Base-by-base conservation (phyloP, 2,797 vertebrate genomes). In the Ataeniobius toweri region DNA sequence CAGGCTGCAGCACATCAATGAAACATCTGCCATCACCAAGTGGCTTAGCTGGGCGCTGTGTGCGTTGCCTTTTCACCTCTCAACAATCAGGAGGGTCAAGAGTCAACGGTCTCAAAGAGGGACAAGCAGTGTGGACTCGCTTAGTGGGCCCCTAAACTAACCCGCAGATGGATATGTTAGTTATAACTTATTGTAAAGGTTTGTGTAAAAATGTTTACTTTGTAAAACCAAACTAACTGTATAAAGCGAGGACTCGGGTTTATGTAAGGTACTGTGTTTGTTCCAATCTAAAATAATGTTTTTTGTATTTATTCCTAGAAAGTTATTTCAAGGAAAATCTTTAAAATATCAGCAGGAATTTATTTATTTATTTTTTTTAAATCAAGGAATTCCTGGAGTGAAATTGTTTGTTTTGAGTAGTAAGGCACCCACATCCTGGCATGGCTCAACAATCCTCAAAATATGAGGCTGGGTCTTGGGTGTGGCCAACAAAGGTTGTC, bases 51-150 rank as follows among this genome's bases (percentile, higher is more conserved):
- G 78, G 87, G 86, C 88, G 74, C 77, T 56, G 83, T 69, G 86
- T 76, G 84, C 56, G 59, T 48, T 89, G 92, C 51, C 89, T 89
- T 90, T 90, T 94, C 61, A 94, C 89, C 92, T 85, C 73, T 3
- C 3, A 79, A 93, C 89, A 95, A 94, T 89, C 83, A 68, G 63
- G 5, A 77, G 84, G 93, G 94, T 94, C 93, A 94, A 91, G 84
- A 90, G 90, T 86, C 91, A 85, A 75, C 75, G 80, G 85, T 84
- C 84, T 77, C 50, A 73, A 77, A 85, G 88, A 83, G 83, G 73
- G 78, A 89, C 73, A 63, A 71, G 75, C 39, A 39, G 73, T 50
- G 39, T 50, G 75, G 20, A 77, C 24, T 73, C 61, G 28, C 12
- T 50, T 61, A 20, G 75, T 58, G 44, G 13, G 31, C 22, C 68